A percentile compares a stretch with the other conserved stretches of the same genome.
phyloP scores from a whole-genome alignment of 2,888 invertebrate genomes.

The Tolmerus cingulatus region DNA sequence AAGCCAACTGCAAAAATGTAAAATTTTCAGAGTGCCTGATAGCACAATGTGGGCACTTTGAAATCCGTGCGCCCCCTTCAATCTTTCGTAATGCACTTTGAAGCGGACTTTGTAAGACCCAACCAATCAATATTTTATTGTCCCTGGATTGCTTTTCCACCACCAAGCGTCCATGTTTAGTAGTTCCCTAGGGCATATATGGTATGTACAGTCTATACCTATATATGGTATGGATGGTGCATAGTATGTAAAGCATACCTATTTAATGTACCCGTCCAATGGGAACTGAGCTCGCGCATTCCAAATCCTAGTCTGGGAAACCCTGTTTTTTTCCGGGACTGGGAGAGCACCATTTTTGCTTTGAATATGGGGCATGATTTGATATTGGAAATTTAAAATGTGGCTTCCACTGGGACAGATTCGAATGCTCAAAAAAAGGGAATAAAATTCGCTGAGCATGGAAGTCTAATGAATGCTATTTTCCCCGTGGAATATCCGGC shows the following conservation, averaged over 20 bases:
- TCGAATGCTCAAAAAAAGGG: background rate
- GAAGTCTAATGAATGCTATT: background rate
- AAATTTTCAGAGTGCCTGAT: slow-evolving; percentile 1
- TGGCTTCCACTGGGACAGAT: background rate
- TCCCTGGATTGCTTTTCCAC: background rate
- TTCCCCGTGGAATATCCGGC: background rate
- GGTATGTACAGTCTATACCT: no score
- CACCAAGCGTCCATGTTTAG: background rate
- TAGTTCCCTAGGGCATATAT: no score
- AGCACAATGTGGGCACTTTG: background rate
- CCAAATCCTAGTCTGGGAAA: background rate
- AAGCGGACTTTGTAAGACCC: background rate
- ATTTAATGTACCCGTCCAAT: background rate
- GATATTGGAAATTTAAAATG: background rate
- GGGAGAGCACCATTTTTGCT: background rate
- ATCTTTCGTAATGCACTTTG: slow-evolving; percentile 30
- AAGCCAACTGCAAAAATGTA: slow-evolving; percentile 13
- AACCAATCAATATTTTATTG: slow-evolving; percentile 8
- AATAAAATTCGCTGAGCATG: background rate
- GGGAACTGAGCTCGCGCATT: background rate
- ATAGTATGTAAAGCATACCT: background rate
- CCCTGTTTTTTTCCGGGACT: background rate
- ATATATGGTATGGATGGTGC: background rate
- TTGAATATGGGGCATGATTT: background rate
- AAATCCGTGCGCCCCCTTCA: background rate